These are phyloP conservation scores for Drosophila kepulauana DNA, from an alignment of 1,140 invertebrate species.

Conservation along the genomic window DNA sequence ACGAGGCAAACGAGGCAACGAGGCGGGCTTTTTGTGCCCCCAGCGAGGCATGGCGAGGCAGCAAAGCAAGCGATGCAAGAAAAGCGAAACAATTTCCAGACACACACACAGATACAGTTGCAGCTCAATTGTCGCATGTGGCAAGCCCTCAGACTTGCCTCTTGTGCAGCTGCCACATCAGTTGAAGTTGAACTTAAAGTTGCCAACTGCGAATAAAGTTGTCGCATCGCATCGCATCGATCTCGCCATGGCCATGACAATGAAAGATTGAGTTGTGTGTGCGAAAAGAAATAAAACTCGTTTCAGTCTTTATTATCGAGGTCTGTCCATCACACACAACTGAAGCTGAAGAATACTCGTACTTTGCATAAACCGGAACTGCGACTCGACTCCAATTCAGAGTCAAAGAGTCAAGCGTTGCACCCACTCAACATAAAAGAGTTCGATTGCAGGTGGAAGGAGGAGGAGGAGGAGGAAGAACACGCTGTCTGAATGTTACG, in stretches of 20 bases:
- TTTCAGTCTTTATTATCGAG: conserved; percentile 55
- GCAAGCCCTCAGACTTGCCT: neutral
- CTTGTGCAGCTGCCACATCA: neutral
- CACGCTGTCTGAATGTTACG: conserved; percentile 36
- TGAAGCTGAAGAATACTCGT: conserved; percentile 3
- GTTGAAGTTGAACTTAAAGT: neutral
- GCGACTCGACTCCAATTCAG: neutral
- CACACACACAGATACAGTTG: neutral
- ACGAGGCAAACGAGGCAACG: conserved; percentile 1
- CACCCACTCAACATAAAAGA: conserved; percentile 17
- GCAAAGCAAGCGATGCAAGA: conserved; percentile 22
- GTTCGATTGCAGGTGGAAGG: no score
- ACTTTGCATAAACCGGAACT: conserved; percentile 72
- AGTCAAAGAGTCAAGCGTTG: conserved; percentile 5
- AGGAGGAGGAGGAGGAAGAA: neutral
- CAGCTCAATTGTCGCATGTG: conserved; percentile 3
- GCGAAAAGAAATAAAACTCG: conserved; percentile 37
- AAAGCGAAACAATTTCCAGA: conserved; percentile 36
- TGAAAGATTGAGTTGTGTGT: conserved; percentile 57
- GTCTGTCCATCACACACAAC: neutral
- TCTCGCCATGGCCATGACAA: conserved; percentile 65
- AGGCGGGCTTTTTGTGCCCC: conserved; percentile 24
- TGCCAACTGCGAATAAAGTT: conserved; percentile 59
- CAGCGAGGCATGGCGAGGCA: conserved; percentile 21
- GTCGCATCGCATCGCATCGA: conserved; percentile 60